These are phyloP conservation scores for Lithophane semibrunnea DNA, from an alignment of 2,888 invertebrate species.

Conservation along the genomic window DNA sequence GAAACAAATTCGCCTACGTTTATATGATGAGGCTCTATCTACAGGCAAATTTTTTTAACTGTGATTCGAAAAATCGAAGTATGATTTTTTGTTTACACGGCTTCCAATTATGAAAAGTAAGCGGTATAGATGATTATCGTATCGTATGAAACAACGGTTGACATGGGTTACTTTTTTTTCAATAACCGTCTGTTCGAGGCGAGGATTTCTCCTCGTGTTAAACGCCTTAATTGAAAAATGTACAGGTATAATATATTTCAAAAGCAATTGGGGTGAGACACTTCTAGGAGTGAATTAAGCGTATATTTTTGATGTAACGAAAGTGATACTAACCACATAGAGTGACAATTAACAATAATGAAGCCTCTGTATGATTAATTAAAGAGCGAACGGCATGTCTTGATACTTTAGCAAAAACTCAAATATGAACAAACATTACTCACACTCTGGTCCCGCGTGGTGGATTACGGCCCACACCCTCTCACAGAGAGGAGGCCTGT, in stretches of 20 bases:
- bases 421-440: neutral
- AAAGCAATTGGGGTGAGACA: slow-evolving; percentile 26
- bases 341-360: slow-evolving; percentile 16
- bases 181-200: neutral
- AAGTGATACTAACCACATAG: slow-evolving; percentile 30
- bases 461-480: neutral
- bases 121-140: neutral
- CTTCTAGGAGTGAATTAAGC: slow-evolving; percentile 19
- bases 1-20: neutral
- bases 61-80: neutral
- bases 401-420: slow-evolving; percentile 22
- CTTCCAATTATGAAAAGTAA: neutral
- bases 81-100: neutral
- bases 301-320: slow-evolving; percentile 6
- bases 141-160: too few species aligned
- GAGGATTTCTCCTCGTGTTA: neutral
- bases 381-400: neutral
- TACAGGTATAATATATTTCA: slow-evolving; percentile 12
- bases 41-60: neutral
- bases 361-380: slow-evolving; percentile 31
- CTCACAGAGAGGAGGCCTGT: neutral
- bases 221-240: slow-evolving; percentile 4
- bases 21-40: neutral
- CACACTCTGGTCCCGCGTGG: neutral
- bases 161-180: too few species aligned